Percentiles rank a stretch among this genome's conserved stretches.
These are phyloP conservation scores for Mythimna ferrago DNA, from an alignment of 2,888 invertebrate genomes.

Conservation along the genomic window DNA sequence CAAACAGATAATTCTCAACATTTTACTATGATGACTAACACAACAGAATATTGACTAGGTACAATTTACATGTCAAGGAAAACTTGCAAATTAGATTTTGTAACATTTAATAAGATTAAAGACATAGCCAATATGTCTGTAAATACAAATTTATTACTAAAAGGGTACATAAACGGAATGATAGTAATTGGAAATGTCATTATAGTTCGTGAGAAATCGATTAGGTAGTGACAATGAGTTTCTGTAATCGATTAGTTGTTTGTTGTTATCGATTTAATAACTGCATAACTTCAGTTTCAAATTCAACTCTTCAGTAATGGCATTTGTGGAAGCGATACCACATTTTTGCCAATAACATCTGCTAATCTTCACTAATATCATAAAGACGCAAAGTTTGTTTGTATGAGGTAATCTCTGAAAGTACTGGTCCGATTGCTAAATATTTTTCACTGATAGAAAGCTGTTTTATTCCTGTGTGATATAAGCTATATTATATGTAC, in stretches of 20 bases:
- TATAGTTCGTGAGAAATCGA: constrained; percentile 33
- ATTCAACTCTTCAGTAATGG: too few species aligned
- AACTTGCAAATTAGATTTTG: constrained; percentile 55
- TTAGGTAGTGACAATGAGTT: constrained; percentile 29
- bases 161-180: constrained; percentile 30
- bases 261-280: constrained; percentile 3
- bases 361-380: too few species aligned
- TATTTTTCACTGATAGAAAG: too few species aligned
- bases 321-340: too few species aligned
- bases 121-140: constrained; percentile 48
- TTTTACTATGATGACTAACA: constrained; percentile 56
- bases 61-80: constrained; percentile 51
- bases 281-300: too few species aligned
- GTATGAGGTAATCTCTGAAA: too few species aligned
- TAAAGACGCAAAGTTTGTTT: too few species aligned
- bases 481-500: too few species aligned
- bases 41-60: constrained; percentile 23
- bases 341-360: too few species aligned
- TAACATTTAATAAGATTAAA: constrained; percentile 60
- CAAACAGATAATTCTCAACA: constrained; percentile 36
- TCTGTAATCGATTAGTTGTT: constrained; percentile 25
- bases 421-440: too few species aligned
- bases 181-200: constrained; percentile 53
- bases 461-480: too few species aligned
- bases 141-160: constrained; percentile 48